Conservation (phyloP, 2,888 invertebrate species). For the Hirtodrosophila confusa region DNA sequence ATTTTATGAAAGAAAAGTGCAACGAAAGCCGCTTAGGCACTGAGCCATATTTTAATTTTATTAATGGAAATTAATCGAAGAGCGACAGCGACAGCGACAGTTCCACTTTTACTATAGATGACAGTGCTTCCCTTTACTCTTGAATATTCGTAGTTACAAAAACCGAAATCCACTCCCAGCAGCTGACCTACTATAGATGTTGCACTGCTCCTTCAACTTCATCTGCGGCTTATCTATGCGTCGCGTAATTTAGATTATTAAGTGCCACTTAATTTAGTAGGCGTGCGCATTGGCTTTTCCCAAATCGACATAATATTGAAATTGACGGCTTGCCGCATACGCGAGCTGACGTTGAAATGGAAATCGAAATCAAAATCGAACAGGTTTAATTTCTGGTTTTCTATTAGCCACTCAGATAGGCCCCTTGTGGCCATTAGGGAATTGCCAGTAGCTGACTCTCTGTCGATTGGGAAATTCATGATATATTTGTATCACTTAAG, state of each 20-base stretch:
- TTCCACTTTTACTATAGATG: constrained; percentile 21
- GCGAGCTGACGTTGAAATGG: constrained; percentile 10
- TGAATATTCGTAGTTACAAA: too few relatives aligned
- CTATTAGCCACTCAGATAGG: constrained; percentile 18
- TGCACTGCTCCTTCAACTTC: constrained; percentile 19
- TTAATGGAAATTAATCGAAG: constrained; percentile 55
- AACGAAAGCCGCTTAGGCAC: constrained; percentile 67
- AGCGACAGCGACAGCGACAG: constrained; percentile 34
- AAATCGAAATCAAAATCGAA: constrained; percentile 26
- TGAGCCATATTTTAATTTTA: constrained; percentile 57
- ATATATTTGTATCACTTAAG: constrained; percentile 69
- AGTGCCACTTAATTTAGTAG: constrained; percentile 80
- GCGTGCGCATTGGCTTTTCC: constrained; percentile 68
- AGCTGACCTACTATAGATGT: constrained; percentile 52
- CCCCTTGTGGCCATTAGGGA: constrained; percentile 59
- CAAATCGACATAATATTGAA: constrained; percentile 72
- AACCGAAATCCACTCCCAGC: constrained; percentile 31
- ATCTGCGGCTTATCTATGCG: constrained; percentile 66
- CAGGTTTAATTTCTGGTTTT: constrained; percentile 56
- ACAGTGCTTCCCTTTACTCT: too few relatives aligned
- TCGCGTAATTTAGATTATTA: constrained; percentile 80
- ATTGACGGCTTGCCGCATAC: constrained; percentile 50
- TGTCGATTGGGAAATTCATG: constrained; percentile 72
- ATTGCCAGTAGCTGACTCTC: constrained; percentile 69
- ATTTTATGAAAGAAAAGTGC: constrained; percentile 42